These are phyloP conservation scores for Caranx melampygus DNA, from an alignment of 2,113 vertebrate genomes.

Conservation along the genomic window DNA sequence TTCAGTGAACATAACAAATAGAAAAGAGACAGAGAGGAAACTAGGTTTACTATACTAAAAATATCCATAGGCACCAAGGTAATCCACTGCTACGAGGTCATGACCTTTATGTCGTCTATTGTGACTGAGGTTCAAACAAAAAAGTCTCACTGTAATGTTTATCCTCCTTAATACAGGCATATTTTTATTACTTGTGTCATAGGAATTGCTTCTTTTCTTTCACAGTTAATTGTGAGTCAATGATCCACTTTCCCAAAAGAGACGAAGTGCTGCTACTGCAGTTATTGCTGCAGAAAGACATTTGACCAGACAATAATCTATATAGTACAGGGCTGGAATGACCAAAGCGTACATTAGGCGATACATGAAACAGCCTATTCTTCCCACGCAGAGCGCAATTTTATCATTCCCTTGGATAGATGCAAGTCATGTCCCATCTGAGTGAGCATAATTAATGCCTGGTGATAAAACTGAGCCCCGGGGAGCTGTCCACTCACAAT, in stretches of 20 bases:
- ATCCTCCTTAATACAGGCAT: neutral
- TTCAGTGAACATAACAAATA: conserved; percentile 19
- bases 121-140: conserved; percentile 1
- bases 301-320: conserved; percentile 14
- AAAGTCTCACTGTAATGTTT: too few species aligned
- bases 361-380: conserved; percentile 19
- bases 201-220: neutral
- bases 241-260: conserved; percentile 15
- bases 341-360: neutral
- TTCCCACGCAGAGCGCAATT: conserved; percentile 7
- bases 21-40: conserved; percentile 31
- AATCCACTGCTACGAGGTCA: neutral
- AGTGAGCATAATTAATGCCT: conserved; percentile 77
- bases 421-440: conserved; percentile 61
- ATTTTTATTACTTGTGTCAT: neutral
- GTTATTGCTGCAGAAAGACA: conserved; percentile 13
- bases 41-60: conserved; percentile 39
- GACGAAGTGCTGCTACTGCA: neutral
- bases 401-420: conserved; percentile 47
- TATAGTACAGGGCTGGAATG: neutral
- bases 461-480: conserved; percentile 68
- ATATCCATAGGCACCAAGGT: conserved; percentile 27
- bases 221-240: conserved; percentile 12
- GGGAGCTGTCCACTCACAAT: conserved; percentile 78
- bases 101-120: conserved; percentile 7